These are phyloP conservation scores for Pterostichus madidus DNA, from an alignment of 2,888 invertebrate genomes.

Conservation along the genomic window DNA sequence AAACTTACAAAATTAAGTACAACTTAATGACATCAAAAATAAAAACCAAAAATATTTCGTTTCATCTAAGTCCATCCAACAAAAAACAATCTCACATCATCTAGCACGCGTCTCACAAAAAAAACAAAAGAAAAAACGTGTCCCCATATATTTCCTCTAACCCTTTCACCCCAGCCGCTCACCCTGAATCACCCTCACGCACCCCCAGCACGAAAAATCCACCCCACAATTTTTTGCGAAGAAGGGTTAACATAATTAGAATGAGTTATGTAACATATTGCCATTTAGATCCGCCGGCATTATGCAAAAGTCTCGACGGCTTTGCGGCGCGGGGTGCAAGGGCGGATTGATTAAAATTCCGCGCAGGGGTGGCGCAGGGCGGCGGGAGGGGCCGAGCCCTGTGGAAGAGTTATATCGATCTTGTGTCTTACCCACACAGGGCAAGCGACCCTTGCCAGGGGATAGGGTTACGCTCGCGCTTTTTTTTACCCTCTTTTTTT, in stretches of 20 bases:
- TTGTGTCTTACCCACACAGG: slow-evolving; percentile 76
- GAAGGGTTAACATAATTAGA: slow-evolving; percentile 65
- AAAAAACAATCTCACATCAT: too few relatives aligned
- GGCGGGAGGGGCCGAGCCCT: slow-evolving; percentile 70
- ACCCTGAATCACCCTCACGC: slow-evolving; percentile 16
- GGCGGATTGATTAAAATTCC: slow-evolving; percentile 77
- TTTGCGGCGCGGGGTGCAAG: slow-evolving; percentile 66
- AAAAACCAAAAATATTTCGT: too few relatives aligned
- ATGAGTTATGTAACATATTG: slow-evolving; percentile 67
- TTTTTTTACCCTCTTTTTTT: slow-evolving; percentile 45
- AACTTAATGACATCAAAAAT: too few relatives aligned
- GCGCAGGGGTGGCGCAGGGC: slow-evolving; percentile 68
- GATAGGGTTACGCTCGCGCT: slow-evolving; percentile 73
- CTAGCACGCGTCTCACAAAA: neutral
- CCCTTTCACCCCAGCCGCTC: slow-evolving; percentile 31
- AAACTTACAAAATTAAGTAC: too few relatives aligned
- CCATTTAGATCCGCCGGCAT: slow-evolving; percentile 53
- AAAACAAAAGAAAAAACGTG: slow-evolving; percentile 39
- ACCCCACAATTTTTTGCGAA: slow-evolving; percentile 51
- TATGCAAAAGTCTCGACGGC: slow-evolving; percentile 29
- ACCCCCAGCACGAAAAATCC: neutral
- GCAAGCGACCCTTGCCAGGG: slow-evolving; percentile 63
- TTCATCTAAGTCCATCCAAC: too few relatives aligned
- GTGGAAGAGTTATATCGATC: slow-evolving; percentile 79
- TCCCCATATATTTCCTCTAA: neutral